Evolutionary conservation across 2,113 vertebrate genomes (phyloP), one percentile per base, ranked within the genome.

Genomic region (Tragelaphus scriptus): DNA sequence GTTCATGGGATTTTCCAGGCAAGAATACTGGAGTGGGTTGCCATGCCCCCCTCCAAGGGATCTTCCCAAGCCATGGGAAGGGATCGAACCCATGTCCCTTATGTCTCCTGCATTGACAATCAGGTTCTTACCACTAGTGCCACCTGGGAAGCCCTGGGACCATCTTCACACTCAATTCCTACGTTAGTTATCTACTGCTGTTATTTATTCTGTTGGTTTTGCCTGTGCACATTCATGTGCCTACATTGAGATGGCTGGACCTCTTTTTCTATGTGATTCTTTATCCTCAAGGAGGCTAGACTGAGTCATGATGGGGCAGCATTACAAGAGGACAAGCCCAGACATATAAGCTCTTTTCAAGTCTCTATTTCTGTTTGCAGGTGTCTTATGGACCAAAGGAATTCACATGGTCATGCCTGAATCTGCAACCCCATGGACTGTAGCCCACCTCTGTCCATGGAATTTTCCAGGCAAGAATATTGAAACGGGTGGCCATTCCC

Each of bases 161-260:
- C 8, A 10, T 28, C 21, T 2, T 88, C 90, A 53, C 88, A 17
- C 12, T 85, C 47, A 81, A 68, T 55, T 94, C 5, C 30, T 85
- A 13, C 75, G 21, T 88, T 25, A 68, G n/a, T 88, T 88, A 2
- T 59, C 32, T 65, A 36, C 11, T 88, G 7, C 49, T 55, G 14
- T 65, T 32, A 16, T 0, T 9, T 49, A 30, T 80, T 49, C 40
- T 40, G 17, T 28, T 8, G 19, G 15, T 71, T 95, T 91, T 91
- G 4, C 15, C 12, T 65, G 7, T 85, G 10, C 0, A 9, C 0
- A 30, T 26, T 87, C 17, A 36, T 0, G 1, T 80, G 26, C 4
- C 44, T 14, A 2, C 32, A 32, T 0, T 59, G n/a, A 84, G 26
- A 51, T 19, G 23, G 17, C 25, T 26, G 30, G 15, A 16, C 7